Base-by-base conservation (phyloP, 2,888 invertebrate species). In the Torymus tubicola region DNA sequence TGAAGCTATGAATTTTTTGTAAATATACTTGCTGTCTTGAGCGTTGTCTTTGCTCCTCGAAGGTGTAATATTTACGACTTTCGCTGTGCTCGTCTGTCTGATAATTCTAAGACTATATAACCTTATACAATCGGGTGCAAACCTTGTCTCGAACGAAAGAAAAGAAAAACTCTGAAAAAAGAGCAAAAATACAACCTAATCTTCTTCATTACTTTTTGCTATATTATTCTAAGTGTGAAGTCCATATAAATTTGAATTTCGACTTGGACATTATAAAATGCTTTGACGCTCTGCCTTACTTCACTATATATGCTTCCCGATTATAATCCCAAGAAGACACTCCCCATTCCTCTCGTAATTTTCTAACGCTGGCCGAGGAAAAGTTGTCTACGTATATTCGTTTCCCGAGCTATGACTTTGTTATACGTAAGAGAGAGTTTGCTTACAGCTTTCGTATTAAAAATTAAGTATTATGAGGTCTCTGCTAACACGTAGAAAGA, bases 41-140 rank as follows among this genome's bases (percentile, higher is more conserved):
- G 64, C 21, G 16, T 74, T 69, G 58, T 68, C 57, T 67, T 81
- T 75, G 53, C 58, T 74, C 57, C 58, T 73, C 57, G 58, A 72
- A 82, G 69, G 42, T 79, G 72, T 69, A 81, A 71, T 42, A 72
- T 83, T 84, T 72, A 83, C 80, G 52, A 85, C 79, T 85, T 77
- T 83, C 84, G 78, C 85, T 84, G 83, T 85, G 84, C 85, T 86
- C 84, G 81, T 85, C 84, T 84, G 83, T 83, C 84, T 78, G 78
- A 83, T 84, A 84, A 81, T 82, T 78, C 81, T 80, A 83, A 76
- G 69, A 69, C 53, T 55, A 63, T 61, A 14, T 63, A 63, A 50
- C 60, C 76, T 81, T 80, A 42, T 42, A 42, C 42, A 57, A 65
- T 73, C 57, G 42, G 18, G 52, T 71, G 31, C 24, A 24, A 63